Evolutionary conservation across 2,888 invertebrate species (phyloP), one percentile per base, ranked within the genome.

Genomic region (Andrena chrysosceles): DNA sequence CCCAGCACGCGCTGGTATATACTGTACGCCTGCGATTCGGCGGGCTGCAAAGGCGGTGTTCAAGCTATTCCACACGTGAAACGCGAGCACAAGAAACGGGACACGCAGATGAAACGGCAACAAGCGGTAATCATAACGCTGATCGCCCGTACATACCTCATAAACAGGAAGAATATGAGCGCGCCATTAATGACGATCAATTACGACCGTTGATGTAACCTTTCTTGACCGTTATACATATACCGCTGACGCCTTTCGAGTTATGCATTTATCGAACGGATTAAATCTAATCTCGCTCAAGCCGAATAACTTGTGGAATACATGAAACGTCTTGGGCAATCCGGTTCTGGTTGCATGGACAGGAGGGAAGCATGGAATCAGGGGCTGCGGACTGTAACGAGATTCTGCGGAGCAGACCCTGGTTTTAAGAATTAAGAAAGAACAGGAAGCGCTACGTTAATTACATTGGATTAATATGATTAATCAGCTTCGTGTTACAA

Each of bases 171-270:
- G 48, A 68, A 49, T 70, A 66, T 8, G 31, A 42, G n/a, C 49
- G 35, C 42, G 23, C 29, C 52, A 81, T 81, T 82, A 74, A 75
- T 49, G 60, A 60, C 52, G 64, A 74, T 62, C 64, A 81, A 75
- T 81, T 74, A 62, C 29, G n/a, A 81, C 8, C 48, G 70, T 75
- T 29, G 59, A 63, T 81, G 33, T 67, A 82, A 82, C 75, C 62
- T 75, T 62, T 70, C 42, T n/a, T 81, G 81, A 81, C 74, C 60
- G 54, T 60, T 33, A 20, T 42, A 42, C 42, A 42, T 42, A 42
- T 42, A 59, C 56, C 6, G 23, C 26, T 60, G 68, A 59, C 69
- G 66, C 16, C 42, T 52, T 33, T 60, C 8, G n/a, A 54, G 42
- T 42, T 72, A 35, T 35, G 59, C 35, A 63, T 66, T 79, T 78